phyloP scores from a whole-genome alignment of 2,113 vertebrate species.

The Psittacus erithacus region DNA sequence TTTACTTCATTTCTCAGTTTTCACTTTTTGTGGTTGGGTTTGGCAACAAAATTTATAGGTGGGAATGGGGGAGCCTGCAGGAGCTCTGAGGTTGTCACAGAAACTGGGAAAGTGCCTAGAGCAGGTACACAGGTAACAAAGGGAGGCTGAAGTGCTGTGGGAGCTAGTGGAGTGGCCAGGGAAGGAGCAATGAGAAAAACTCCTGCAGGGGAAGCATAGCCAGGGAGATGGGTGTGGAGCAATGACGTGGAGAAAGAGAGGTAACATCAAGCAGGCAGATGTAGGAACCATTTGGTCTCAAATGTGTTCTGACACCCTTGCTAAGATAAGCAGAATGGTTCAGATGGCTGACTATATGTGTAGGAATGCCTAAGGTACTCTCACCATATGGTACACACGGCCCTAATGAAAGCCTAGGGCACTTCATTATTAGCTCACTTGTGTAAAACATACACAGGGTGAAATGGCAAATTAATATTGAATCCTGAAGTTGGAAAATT shows the following conservation, averaged over 20 bases:
- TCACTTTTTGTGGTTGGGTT: not conserved
- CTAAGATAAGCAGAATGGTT: not conserved
- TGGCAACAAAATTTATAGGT: not conserved
- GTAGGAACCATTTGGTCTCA: not conserved
- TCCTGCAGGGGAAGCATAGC: not conserved
- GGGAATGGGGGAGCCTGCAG: not conserved
- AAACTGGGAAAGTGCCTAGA: not conserved
- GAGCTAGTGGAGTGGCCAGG: accelerated
- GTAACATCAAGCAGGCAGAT: not conserved
- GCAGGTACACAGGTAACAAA: accelerated
- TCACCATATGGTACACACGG: accelerated
- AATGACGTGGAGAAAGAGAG: not conserved
- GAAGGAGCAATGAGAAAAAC: not conserved
- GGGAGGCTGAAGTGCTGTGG: not conserved
- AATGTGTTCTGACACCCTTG: not conserved
- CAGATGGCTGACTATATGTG: accelerated
- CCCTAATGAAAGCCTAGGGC: not conserved
- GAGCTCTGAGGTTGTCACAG: not conserved
- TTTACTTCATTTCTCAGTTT: not conserved
- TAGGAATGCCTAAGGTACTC: not conserved
- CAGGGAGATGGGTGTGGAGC: not conserved
- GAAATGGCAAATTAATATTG: not conserved
- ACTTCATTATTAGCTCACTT: not conserved
- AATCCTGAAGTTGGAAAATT: not conserved
- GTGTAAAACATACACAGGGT: not conserved